phyloP scores from a whole-genome alignment of 2,888 invertebrate species.

The Nephrotoma flavescens region DNA sequence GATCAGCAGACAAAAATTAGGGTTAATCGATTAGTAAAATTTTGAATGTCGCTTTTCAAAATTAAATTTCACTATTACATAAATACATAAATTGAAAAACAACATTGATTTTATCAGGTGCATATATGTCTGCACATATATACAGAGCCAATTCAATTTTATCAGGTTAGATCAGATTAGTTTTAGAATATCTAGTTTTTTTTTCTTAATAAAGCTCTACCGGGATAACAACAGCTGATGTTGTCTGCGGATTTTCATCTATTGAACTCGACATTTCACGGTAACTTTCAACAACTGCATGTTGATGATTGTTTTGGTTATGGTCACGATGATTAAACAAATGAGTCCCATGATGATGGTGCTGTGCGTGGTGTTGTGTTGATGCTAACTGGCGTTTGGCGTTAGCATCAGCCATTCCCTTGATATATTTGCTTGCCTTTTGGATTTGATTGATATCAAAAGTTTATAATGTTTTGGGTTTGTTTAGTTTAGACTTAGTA shows the following conservation, averaged over 20 bases:
- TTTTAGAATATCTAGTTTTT: neutral
- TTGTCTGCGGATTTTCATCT: slow-evolving; percentile 20
- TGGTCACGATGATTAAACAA: slow-evolving; percentile 19
- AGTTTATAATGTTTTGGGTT: slow-evolving; percentile 5
- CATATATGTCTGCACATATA: neutral
- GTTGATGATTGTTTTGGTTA: slow-evolving; percentile 15
- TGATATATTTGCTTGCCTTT: slow-evolving; percentile 27
- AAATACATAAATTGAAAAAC: neutral
- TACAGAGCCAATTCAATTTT: neutral
- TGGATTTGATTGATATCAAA: neutral
- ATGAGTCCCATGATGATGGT: slow-evolving; percentile 22
- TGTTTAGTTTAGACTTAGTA: neutral
- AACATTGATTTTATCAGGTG: neutral
- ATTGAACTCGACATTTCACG: slow-evolving; percentile 32
- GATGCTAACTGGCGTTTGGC: slow-evolving; percentile 1
- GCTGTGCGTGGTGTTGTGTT: slow-evolving; percentile 6
- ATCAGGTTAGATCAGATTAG: neutral
- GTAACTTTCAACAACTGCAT: slow-evolving; percentile 27
- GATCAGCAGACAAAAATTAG: neutral
- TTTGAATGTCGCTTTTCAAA: neutral
- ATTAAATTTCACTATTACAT: neutral
- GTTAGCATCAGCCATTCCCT: slow-evolving; percentile 24
- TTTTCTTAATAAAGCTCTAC: neutral
- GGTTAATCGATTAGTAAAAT: neutral
- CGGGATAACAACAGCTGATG: neutral